Evolutionary conservation across 2,888 invertebrate species (phyloP).

Genomic region (Strigamia crassipes): DNA sequence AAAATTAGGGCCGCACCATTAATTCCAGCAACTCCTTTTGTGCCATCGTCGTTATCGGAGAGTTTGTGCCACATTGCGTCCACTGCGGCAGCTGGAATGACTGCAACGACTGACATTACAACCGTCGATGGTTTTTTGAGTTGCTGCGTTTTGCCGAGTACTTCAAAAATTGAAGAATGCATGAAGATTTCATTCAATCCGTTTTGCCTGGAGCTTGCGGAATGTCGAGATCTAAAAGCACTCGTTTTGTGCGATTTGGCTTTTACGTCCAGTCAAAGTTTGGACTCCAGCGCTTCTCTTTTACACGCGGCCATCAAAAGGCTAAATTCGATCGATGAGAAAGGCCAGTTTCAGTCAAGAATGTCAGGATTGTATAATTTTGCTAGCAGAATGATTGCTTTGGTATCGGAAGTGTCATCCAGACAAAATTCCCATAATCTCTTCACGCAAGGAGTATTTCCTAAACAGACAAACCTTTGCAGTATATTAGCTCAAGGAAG

Average conservation of each 20-base stretch:
- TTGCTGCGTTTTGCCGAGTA: not conserved
- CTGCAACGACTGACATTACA: not conserved
- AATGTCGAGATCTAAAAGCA: not conserved
- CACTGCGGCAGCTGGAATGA: not conserved
- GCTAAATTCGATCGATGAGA: not conserved
- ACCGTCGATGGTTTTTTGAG: not conserved
- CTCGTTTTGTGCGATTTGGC: not conserved
- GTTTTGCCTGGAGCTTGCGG: not conserved
- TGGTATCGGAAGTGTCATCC: not conserved
- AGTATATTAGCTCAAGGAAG: not conserved
- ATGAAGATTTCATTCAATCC: not conserved
- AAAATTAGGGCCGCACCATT: not conserved
- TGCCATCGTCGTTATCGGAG: not conserved
- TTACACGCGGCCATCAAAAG: not conserved
- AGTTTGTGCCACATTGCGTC: not conserved
- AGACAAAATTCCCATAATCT: not conserved
- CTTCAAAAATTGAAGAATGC: not conserved
- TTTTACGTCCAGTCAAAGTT: not conserved
- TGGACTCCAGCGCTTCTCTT: not conserved
- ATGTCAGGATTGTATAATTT: not conserved
- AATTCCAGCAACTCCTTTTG: not conserved
- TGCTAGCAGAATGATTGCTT: not conserved
- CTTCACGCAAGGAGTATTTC: not conserved
- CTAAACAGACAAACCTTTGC: not conserved
- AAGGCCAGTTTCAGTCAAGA: not conserved